Evolutionary conservation across 2,113 vertebrate genomes (phyloP), one percentile per base, ranked within the genome.

Genomic region (Coracopsis vasa): DNA sequence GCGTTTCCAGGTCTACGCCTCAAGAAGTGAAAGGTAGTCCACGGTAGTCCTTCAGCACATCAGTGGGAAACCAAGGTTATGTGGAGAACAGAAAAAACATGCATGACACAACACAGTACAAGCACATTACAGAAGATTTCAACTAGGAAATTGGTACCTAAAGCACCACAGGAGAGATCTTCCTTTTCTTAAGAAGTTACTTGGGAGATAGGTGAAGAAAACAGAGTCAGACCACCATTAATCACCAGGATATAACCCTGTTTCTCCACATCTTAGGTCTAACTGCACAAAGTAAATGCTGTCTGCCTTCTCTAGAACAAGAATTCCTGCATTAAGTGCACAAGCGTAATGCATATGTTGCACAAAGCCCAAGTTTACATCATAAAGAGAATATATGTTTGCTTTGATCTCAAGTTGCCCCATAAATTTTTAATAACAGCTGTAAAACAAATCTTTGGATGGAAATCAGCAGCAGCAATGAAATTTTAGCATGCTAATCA

Each of bases 391-490:
- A 94, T n/a, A 83, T 75, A 41, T 42, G 86, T 91, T 96, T 92
- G 73, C 95, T 94, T 92, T 94, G 95, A 93, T 94, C 80, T 75
- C 5, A 7, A 89, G 86, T 51, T 92, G 69, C 82, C 41, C 92
- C 69, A 83, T 95, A 88, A 88, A 88, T 95, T 95, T 95, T 96
- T 95, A 92, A 77, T 90, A 86, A 66, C 69, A 65, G 80, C 88
- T 90, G 86, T 90, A 96, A 92, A 94, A 31, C 80, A 86, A 93
- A 72, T 91, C 73, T 91, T 82, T 17, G 80, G 78, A 56, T 24
- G 41, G 61, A 84, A 84, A 89, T 11, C 51, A 74, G 3, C 87
- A 62, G 45, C 80, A 77, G 92, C 86, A 56, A 73, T 44, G 84
- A 73, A 93, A 86, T 72, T 53, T 66, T 81, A 92, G 83, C 77